Percentiles rank a stretch among this genome's conserved stretches.
These are phyloP conservation scores for Lethenteron camtschaticum DNA, from an alignment of 2,113 vertebrate genomes.

Conservation along the genomic window DNA sequence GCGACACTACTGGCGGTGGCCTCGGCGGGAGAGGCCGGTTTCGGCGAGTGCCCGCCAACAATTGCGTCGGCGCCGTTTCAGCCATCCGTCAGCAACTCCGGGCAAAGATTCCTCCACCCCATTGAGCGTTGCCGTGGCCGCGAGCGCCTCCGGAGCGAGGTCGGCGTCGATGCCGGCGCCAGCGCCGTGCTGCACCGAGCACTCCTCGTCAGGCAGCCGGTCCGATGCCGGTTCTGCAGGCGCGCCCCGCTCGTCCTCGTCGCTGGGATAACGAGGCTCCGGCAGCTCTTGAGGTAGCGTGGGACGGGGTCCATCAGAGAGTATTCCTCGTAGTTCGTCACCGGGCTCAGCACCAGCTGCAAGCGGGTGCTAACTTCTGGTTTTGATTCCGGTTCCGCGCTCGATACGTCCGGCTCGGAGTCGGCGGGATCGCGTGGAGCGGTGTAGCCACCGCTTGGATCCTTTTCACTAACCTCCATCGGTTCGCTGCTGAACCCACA, in stretches of 20 bases:
- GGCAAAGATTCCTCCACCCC: too few relatives aligned
- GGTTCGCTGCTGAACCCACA: too few relatives aligned
- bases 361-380: too few relatives aligned
- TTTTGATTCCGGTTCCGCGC: too few relatives aligned
- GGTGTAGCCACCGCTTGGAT: too few relatives aligned
- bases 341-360: neutral
- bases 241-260: constrained; percentile 18
- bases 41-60: too few relatives aligned
- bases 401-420: too few relatives aligned
- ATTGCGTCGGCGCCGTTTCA: too few relatives aligned
- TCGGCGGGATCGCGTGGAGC: too few relatives aligned
- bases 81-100: too few relatives aligned
- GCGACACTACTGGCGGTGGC: constrained; percentile 15
- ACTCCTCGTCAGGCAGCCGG: constrained; percentile 8
- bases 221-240: constrained; percentile 13
- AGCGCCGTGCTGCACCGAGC: constrained; percentile 12
- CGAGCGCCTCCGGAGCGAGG: constrained; percentile 14
- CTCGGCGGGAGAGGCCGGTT: constrained; percentile 16
- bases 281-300: constrained; percentile 37
- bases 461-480: too few relatives aligned
- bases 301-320: constrained; percentile 35
- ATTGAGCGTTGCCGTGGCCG: too few relatives aligned
- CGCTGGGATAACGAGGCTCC: constrained; percentile 25
- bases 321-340: constrained; percentile 30
- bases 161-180: constrained; percentile 8